Percentiles rank a stretch among this genome's conserved stretches.
Evolutionary conservation across 2,797 vertebrate species (phyloP).

Genomic region (Cyprinodon diabolis): DNA sequence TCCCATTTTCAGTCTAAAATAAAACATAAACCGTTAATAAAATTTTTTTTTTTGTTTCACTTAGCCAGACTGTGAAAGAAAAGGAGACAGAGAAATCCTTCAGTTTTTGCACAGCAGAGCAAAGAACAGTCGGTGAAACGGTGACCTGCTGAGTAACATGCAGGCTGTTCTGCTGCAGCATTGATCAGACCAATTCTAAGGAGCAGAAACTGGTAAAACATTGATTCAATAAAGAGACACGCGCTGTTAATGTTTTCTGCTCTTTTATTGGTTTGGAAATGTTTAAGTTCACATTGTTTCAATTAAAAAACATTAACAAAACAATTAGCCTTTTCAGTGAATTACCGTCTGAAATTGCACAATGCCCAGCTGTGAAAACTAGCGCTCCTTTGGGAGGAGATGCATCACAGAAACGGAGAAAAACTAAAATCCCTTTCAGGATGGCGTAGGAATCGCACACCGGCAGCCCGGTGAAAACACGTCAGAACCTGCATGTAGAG

Average conservation of each 20-base stretch:
- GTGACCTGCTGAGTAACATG: background rate
- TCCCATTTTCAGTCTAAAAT: too few relatives aligned
- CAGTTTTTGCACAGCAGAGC: background rate
- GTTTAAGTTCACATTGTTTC: constrained; percentile 46
- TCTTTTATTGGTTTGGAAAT: constrained; percentile 48
- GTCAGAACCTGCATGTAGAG: constrained; percentile 14
- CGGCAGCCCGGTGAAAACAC: background rate
- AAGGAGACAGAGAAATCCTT: too few relatives aligned
- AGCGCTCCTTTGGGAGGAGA: constrained; percentile 28
- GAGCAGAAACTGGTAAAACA: background rate
- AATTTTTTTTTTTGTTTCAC: too few relatives aligned
- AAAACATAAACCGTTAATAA: too few relatives aligned
- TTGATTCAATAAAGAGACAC: background rate
- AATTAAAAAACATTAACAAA: background rate
- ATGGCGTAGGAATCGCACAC: background rate
- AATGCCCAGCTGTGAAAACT: constrained; percentile 48
- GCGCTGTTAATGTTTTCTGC: constrained; percentile 2
- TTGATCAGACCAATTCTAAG: background rate
- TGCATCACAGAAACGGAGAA: constrained; percentile 12
- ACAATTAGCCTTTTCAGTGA: constrained; percentile 29
- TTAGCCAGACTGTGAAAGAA: too few relatives aligned
- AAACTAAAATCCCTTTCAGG: constrained; percentile 4
- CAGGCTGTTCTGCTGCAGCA: too few relatives aligned
- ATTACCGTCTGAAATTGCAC: constrained; percentile 67
- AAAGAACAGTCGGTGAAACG: background rate